phyloP scores from a whole-genome alignment of 2,797 vertebrate species.

The Novumbra hubbsi region DNA sequence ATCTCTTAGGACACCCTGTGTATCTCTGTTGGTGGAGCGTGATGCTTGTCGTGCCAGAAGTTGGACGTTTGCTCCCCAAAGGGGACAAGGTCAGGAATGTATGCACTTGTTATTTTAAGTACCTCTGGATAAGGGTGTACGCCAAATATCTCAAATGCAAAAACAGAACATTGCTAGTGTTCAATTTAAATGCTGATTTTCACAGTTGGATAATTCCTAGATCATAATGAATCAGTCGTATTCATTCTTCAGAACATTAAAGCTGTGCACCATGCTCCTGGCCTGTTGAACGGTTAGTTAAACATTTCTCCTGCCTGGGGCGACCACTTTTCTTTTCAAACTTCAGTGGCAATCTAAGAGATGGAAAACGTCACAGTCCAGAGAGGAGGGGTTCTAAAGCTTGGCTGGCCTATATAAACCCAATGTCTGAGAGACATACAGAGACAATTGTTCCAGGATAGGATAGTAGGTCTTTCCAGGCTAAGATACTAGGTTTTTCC shows the following conservation, averaged over 20 bases:
- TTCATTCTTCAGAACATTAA: background rate
- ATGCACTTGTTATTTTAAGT: too few species aligned
- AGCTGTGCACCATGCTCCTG: background rate
- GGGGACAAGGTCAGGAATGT: too few species aligned
- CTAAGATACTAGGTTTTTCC: background rate
- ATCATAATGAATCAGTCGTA: background rate
- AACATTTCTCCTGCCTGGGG: background rate
- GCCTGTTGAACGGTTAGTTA: background rate
- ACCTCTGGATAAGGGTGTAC: too few species aligned
- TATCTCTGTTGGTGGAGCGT: too few species aligned
- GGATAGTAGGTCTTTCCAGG: background rate
- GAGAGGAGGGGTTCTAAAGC: background rate
- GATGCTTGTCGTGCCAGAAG: too few species aligned
- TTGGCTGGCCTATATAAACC: constrained; percentile 16
- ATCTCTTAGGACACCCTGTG: background rate
- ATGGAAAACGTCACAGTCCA: background rate
- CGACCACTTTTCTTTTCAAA: background rate
- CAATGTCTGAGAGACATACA: background rate
- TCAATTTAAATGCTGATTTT: too few species aligned
- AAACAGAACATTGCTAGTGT: too few species aligned
- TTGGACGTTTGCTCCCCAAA: too few species aligned
- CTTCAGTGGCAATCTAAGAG: background rate
- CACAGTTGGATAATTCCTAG: background rate
- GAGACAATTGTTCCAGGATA: background rate
- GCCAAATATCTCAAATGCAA: too few species aligned